Evolutionary conservation across 2,113 vertebrate genomes (phyloP), one percentile per base, ranked within the genome.

Genomic region (Ondatra zibethicus): DNA sequence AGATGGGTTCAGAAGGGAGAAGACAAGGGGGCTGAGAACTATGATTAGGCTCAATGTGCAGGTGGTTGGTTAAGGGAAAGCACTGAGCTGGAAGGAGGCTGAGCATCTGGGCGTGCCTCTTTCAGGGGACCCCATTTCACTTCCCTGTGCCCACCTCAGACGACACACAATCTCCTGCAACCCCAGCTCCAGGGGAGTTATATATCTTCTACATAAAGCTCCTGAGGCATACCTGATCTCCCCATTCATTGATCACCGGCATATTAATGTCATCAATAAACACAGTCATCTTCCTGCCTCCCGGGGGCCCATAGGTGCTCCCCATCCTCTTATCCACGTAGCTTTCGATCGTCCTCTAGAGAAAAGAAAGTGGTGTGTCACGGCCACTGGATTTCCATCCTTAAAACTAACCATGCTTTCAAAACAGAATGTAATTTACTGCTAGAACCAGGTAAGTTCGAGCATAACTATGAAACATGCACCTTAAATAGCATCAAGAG

Each of bases 191-290:
- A 17, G 58, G 39, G n/a, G n/a, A 19, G 50, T n/a, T 52, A 61
- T 45, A 9, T 42, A 36, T 12, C 19, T 84, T 2, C 52, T 55
- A 23, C 21, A n/a, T 2, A 29, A 75, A 75, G n/a, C 39, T 65
- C 80, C 92, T 65, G 13, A 85, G 80, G 63, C 96, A 65, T 98
- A 99, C 99, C 99, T 99, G 99, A 97, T 99, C 99, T 97, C 99
- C 99, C 99, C 99, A 99, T 94, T 99, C 98, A 96, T 99, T 99
- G 97, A 99, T 98, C 96, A 99, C 78, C 1, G 99, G 99, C 99
- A 99, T 99, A 84, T 99, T 99, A 92, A 99, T 99, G 89, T 99
- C 99, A 96, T 99, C 99, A 97, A 99, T 98, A 97, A 99, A 99
- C 47, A 99, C 89, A 19, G 99, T 99, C 99, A 99, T 99, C 97